phyloP scores from a whole-genome alignment of 53 echinoderm and acorn worm species.

The Apostichopus leukothele region DNA sequence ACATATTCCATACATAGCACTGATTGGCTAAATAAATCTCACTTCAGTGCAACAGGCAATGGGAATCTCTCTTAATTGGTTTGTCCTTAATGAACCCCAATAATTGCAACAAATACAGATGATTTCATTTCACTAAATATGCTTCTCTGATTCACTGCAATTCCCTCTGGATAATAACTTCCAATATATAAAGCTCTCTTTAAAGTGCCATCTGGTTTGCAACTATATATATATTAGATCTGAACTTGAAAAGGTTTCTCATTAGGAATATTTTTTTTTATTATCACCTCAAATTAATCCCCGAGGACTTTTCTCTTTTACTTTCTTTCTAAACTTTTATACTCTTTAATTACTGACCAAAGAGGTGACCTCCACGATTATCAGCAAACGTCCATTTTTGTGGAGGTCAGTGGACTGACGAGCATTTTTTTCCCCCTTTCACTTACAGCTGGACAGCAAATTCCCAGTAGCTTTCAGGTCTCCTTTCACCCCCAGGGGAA shows the following conservation, averaged over 20 bases:
- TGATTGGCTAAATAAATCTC: no score
- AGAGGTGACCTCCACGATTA: background rate
- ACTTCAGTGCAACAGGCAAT: no score
- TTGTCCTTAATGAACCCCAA: no score
- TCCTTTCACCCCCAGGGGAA: slow-evolving; percentile 15
- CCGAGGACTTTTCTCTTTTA: background rate
- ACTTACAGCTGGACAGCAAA: background rate
- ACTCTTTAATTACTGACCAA: background rate
- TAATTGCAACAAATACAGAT: no score
- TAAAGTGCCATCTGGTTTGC: no score
- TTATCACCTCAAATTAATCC: background rate
- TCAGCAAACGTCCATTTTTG: background rate
- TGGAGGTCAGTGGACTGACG: slow-evolving; percentile 15
- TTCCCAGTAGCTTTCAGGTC: background rate
- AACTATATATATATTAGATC: background rate
- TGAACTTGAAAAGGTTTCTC: background rate
- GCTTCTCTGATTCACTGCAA: no score
- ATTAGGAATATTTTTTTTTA: background rate
- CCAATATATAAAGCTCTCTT: no score
- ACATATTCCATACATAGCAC: no score
- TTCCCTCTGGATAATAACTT: no score
- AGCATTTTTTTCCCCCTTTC: background rate
- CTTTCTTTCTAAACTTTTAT: background rate
- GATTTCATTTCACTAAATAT: no score
- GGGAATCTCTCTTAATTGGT: no score